Percentiles rank a stretch among this genome's conserved stretches.
Evolutionary conservation across 2,888 invertebrate genomes (phyloP).

Genomic region (Hybos culiciformis): DNA sequence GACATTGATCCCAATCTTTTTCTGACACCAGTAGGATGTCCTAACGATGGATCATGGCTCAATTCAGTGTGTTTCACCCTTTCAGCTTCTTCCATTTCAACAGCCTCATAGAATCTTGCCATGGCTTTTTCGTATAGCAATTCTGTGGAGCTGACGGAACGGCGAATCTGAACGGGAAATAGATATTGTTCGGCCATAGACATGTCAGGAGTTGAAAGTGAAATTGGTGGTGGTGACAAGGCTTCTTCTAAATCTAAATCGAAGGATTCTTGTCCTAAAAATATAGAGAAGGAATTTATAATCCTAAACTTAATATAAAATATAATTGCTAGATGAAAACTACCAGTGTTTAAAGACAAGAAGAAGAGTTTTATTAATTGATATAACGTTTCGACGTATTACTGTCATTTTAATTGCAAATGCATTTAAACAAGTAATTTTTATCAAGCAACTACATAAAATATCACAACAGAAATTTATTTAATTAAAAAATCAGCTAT

Average conservation of each 20-base stretch:
- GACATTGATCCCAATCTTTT: conserved; percentile 42
- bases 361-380: no score
- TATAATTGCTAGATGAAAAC: neutral
- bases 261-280: conserved; percentile 42
- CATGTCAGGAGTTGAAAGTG: conserved; percentile 68
- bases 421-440: no score
- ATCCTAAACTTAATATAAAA: neutral
- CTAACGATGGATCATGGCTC: neutral
- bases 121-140: conserved; percentile 69
- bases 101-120: conserved; percentile 67
- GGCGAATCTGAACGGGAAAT: conserved; percentile 39
- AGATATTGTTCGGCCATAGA: conserved; percentile 40
- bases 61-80: conserved; percentile 28
- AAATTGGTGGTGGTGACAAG: conserved; percentile 62
- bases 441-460: no score
- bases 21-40: conserved; percentile 20
- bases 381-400: no score
- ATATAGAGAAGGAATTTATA: conserved; percentile 6
- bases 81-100: conserved; percentile 58
- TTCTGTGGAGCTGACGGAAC: conserved; percentile 70
- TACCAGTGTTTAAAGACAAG: neutral
- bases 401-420: no score
- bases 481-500: neutral
- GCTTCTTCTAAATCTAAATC: conserved; percentile 52
- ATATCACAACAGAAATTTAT: no score